These are phyloP conservation scores for Bombyx mandarina DNA, from an alignment of 1,140 invertebrate genomes.

Conservation along the genomic window DNA sequence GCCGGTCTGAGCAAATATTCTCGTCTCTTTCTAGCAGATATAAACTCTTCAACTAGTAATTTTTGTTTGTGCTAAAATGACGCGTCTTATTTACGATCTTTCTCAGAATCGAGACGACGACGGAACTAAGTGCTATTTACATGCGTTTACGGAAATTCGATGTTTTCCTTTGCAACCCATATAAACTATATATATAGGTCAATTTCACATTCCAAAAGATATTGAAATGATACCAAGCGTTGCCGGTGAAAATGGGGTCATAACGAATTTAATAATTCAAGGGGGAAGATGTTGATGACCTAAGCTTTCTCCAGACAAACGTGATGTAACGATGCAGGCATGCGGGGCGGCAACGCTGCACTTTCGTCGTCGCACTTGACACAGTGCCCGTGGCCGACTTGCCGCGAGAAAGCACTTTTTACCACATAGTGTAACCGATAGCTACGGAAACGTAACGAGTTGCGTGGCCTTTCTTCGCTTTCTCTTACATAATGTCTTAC, in stretches of 20 bases:
- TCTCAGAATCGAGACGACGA: slow-evolving; percentile 51
- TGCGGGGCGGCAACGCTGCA: slow-evolving; percentile 58
- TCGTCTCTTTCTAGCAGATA: slow-evolving; percentile 45
- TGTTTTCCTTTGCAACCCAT: too few relatives aligned
- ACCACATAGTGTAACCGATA: slow-evolving; percentile 54
- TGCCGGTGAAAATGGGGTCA: too few relatives aligned
- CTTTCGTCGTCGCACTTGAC: slow-evolving; percentile 67
- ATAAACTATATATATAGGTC: too few relatives aligned
- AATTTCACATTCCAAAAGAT: too few relatives aligned
- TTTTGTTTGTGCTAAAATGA: slow-evolving; percentile 64
- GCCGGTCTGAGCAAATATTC: slow-evolving; percentile 36
- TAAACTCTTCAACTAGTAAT: slow-evolving; percentile 50
- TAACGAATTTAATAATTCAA: too few relatives aligned
- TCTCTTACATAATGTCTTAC: slow-evolving; percentile 60
- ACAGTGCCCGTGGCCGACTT: slow-evolving; percentile 67
- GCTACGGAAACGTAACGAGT: slow-evolving; percentile 59
- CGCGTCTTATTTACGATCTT: slow-evolving; percentile 56
- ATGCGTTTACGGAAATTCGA: slow-evolving; percentile 26
- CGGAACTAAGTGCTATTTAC: slow-evolving; percentile 22
- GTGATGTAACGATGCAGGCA: slow-evolving; percentile 44
- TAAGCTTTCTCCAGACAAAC: slow-evolving; percentile 62
- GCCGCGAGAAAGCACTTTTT: slow-evolving; percentile 68
- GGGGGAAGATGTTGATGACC: slow-evolving; percentile 45
- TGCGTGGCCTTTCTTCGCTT: slow-evolving; percentile 61
- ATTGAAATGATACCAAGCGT: too few relatives aligned